Conservation (phyloP, 1,140 invertebrate genomes). For the Mercenaria mercenaria region DNA sequence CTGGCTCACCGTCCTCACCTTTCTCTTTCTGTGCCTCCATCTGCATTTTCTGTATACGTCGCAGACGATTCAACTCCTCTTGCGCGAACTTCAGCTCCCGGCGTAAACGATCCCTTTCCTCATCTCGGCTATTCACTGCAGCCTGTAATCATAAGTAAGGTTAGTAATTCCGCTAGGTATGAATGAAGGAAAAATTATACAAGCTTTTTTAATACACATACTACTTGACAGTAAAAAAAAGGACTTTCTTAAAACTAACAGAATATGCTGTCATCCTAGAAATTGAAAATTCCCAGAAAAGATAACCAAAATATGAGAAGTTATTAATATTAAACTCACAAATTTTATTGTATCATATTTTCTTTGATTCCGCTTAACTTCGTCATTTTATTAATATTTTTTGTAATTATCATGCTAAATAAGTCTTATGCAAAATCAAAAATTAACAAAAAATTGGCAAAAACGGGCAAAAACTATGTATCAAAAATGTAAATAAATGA, state of each 20-base stretch:
- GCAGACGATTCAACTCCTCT: constrained; percentile 89
- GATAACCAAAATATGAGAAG: too few species aligned
- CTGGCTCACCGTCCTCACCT: not conserved
- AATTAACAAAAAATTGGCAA: not conserved
- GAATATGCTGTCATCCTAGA: too few species aligned
- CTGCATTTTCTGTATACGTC: constrained; percentile 78
- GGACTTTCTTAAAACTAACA: too few species aligned
- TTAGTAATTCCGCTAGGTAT: not conserved
- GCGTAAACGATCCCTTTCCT: constrained; percentile 91
- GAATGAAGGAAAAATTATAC: not conserved
- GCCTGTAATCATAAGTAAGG: constrained; percentile 86
- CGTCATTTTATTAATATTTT: too few species aligned
- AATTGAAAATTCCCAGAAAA: too few species aligned
- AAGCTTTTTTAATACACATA: too few species aligned
- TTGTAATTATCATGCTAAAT: not conserved
- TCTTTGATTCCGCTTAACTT: too few species aligned
- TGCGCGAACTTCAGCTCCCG: constrained; percentile 90
- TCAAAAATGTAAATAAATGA: not conserved
- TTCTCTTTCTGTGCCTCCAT: constrained; percentile 55
- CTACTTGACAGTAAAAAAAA: not conserved
- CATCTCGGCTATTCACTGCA: constrained; percentile 91
- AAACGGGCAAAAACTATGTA: not conserved
- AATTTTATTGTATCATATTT: too few species aligned
- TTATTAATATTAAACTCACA: too few species aligned
- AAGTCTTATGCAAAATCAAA: not conserved